Evolutionary conservation across 2,888 invertebrate genomes (phyloP).

Genomic region (Eupithecia subumbrata): DNA sequence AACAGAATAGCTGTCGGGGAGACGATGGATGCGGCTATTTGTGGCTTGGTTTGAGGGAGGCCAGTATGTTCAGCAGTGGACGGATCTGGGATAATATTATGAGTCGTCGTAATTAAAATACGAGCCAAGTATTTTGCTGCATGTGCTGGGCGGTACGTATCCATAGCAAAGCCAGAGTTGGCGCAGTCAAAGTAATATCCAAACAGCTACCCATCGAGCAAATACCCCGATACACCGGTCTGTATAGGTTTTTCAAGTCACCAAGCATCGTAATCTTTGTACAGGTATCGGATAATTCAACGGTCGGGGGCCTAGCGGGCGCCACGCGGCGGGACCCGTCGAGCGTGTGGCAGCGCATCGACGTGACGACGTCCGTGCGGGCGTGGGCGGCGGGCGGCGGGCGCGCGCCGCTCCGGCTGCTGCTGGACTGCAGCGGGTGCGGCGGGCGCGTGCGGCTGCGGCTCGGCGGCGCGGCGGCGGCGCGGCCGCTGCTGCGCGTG

Average conservation of each 20-base stretch:
- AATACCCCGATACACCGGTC: too few species aligned
- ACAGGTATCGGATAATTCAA: constrained; percentile 84
- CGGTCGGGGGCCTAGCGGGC: constrained; percentile 72
- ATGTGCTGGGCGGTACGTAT: too few species aligned
- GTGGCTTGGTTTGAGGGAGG: not conserved
- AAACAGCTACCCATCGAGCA: too few species aligned
- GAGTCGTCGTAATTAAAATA: not conserved
- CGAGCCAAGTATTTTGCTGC: not conserved
- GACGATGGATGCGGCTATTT: not conserved
- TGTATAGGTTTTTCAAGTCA: too few species aligned
- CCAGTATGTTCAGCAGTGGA: not conserved
- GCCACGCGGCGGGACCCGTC: constrained; percentile 82
- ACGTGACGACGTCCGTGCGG: constrained; percentile 90
- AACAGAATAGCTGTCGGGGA: not conserved
- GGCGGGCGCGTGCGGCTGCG: constrained; percentile 89
- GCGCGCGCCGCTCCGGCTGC: constrained; percentile 86
- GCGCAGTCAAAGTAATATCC: not conserved
- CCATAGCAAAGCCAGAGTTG: too few species aligned
- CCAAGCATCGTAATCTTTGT: not conserved
- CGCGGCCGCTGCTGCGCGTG: constrained; percentile 93
- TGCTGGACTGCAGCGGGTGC: constrained; percentile 94
- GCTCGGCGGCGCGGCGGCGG: constrained; percentile 83
- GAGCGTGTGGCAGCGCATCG: constrained; percentile 94
- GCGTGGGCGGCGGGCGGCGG: constrained; percentile 86
- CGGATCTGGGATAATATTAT: not conserved